Base-by-base conservation (phyloP, 2,113 vertebrate genomes). In the Lophura nycthemera region DNA sequence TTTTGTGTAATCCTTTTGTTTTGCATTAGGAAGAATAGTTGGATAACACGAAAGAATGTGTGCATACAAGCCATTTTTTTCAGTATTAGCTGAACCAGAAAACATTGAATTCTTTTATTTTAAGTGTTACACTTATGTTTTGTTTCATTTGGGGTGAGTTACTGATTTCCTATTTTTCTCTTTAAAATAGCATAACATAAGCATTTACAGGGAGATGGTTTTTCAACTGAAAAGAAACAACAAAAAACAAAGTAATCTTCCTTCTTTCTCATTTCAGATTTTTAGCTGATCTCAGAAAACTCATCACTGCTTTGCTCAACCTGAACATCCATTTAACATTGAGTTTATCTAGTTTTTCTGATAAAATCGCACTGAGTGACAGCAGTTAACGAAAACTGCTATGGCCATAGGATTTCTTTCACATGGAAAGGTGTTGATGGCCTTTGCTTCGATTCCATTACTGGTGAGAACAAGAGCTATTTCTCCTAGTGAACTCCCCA, bases 1-100 rank as follows among this genome's bases (percentile, higher is more conserved):
- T 92, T 86, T 1, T 1, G 52, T 74, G 47, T 89, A 93, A 93
- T 89, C 75, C 71, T 73, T 92, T 93, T 91, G 82, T 88, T 95
- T 89, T 95, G 64, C 69, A 36, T 47, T 74, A 36, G 30, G 48
- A 92, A 42, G 40, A 92, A 83, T 45, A 79, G 48, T 34, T 92
- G 80, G 86, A 7, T 69, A 78, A 78, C 27, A 60, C 30, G n/a
- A 81, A 57, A 86, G 52, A 86, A 5, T 3, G 1, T 34, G 38
- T 2, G 17, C 42, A 91, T 56, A 73, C 21, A 69, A 87, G 69
- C 4, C 16, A 6, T 83, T 86, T 63, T 89, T 93, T 92, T 81
- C 82, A 71, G 22, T 67, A 50, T 74, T 91, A 76, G n/a, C 25
- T 78, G 73, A 94, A 81, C 32, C 67, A 57, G 43, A 83, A 96